Base-by-base conservation (phyloP, 2,113 vertebrate species). In the Peromyscus polionotus region DNA sequence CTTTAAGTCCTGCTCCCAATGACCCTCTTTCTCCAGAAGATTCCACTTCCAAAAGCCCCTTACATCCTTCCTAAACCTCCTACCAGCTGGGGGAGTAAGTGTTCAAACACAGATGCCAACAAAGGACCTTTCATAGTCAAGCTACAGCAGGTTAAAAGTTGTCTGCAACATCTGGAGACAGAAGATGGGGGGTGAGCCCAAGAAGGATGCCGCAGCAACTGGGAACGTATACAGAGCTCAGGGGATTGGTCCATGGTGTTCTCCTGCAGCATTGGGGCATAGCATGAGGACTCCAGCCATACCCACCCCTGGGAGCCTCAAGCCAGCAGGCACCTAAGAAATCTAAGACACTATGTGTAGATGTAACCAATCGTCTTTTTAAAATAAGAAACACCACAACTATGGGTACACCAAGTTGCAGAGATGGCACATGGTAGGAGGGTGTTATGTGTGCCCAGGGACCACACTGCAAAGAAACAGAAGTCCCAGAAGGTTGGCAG, bases 281-380 rank as follows among this genome's bases (percentile, higher is more conserved):
- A 11, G 42, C 16, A 10, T 33, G 8, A 76, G 20, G 33, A 36
- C 45, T 80, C 36, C 42, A 84, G 10, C 2, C 39, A 26, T 33
- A n/a, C 11, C 7, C 17, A 12, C 6, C 22, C 4, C 9, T 22
- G 16, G 10, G 3, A 20, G 8, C 0, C 26, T 39, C n/a, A 72
- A 61, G 3, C 48, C 7, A 39, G 13, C 22, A 61, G 63, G 14
- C 11, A 79, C 28, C 73, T 45, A 28, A 65, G 28, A 45, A 54
- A 61, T 70, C 57, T 14, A 51, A 5, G 22, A 39, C 89, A 77
- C 57, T 12, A 6, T 24, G 79, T n/a, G n/a, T n/a, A n/a, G n/a
- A n/a, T n/a, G n/a, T n/a, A n/a, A n/a, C n/a, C n/a, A n/a, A n/a
- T n/a, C n/a, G n/a, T n/a, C n/a, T n/a, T n/a, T n/a, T n/a, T n/a